A percentile compares a stretch with the other conserved stretches of the same genome.
phyloP scores from a whole-genome alignment of 1,140 invertebrate species.

The Hydropsyche tenuis region DNA sequence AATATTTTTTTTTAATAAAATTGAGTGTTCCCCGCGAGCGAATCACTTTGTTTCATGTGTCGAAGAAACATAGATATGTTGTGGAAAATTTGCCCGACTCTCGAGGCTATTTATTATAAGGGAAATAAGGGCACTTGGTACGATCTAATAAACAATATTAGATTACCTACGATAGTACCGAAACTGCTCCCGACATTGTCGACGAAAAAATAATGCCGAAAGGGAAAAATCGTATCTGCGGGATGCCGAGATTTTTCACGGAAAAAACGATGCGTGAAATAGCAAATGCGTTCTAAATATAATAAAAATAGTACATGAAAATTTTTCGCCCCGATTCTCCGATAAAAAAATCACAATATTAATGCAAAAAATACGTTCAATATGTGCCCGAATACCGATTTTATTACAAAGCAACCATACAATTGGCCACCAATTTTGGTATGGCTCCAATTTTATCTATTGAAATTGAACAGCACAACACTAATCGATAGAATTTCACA shows the following conservation, averaged over 20 bases:
- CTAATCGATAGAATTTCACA: too few species aligned
- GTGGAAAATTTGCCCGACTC: too few species aligned
- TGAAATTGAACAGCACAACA: neutral
- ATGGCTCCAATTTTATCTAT: conserved; percentile 2
- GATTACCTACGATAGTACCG: too few species aligned
- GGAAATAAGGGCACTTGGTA: too few species aligned
- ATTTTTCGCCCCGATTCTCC: neutral
- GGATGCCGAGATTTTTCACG: neutral
- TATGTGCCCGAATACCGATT: neutral
- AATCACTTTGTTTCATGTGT: too few species aligned
- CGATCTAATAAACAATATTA: too few species aligned
- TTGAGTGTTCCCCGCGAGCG: too few species aligned
- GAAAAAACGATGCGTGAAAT: conserved; percentile 13
- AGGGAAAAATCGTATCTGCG: neutral
- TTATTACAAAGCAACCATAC: neutral
- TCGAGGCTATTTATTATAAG: too few species aligned
- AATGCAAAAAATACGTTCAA: neutral
- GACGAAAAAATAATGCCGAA: neutral
- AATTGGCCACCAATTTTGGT: conserved; percentile 1
- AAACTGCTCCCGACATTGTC: too few species aligned
- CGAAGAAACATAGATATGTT: too few species aligned
- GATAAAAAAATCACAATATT: neutral
- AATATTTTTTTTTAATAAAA: too few species aligned
- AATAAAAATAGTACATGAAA: neutral
- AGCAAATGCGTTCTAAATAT: neutral